Percentiles rank a stretch among this genome's conserved stretches.
Evolutionary conservation across 1,140 invertebrate genomes (phyloP).

Genomic region (Psix sp.): DNA sequence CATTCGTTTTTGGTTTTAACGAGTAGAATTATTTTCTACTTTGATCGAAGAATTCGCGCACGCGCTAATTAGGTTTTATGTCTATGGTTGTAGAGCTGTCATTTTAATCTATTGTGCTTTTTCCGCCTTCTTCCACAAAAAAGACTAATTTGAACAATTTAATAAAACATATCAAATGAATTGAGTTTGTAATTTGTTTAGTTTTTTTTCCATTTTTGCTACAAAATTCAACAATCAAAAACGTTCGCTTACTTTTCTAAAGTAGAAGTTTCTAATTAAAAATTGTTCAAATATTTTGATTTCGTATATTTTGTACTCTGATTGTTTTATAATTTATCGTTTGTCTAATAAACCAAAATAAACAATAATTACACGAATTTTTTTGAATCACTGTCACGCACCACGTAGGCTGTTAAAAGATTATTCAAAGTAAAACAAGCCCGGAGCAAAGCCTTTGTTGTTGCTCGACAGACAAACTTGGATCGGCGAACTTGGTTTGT

Average conservation of each 20-base stretch:
- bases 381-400: conserved; percentile 42
- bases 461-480: conserved; percentile 57
- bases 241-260: no score
- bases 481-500: conserved; percentile 67
- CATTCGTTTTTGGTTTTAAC: conserved; percentile 41
- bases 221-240: no score
- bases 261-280: no score
- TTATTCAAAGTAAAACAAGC: conserved; percentile 65
- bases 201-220: no score
- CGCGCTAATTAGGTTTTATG: conserved; percentile 40
- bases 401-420: conserved; percentile 51
- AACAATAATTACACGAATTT: conserved; percentile 33
- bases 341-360: no score
- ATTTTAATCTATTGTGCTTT: conserved; percentile 27
- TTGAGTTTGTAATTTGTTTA: no score
- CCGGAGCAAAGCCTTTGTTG: conserved; percentile 66
- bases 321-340: no score
- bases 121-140: conserved; percentile 3
- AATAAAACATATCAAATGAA: no score
- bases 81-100: conserved; percentile 23
- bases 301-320: no score
- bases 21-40: conserved; percentile 43
- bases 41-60: conserved; percentile 43
- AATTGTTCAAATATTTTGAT: no score
- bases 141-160: no score